These are phyloP conservation scores for Cryptus viduatorius DNA, from an alignment of 2,888 invertebrate genomes.

Conservation along the genomic window DNA sequence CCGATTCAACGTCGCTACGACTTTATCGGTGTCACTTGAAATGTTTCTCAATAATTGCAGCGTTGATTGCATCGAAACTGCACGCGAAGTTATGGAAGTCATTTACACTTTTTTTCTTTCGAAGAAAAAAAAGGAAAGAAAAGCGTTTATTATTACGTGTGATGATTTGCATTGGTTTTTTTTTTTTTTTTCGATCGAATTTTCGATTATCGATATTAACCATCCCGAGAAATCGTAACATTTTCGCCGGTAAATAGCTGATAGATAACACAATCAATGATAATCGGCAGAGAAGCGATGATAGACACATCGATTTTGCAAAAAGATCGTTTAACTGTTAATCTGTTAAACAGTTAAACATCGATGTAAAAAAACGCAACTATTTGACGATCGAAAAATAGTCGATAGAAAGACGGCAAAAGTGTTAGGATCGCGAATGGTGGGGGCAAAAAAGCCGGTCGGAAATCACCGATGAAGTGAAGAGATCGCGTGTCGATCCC, in stretches of 20 bases:
- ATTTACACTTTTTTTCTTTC: not conserved
- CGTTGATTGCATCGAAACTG: slow-evolving; percentile 3
- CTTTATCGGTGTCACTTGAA: slow-evolving; percentile 18
- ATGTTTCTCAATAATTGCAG: slow-evolving; percentile 26
- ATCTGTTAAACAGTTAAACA: not conserved
- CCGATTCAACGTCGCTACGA: slow-evolving; percentile 1
- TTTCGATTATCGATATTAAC: not conserved
- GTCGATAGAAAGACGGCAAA: not conserved
- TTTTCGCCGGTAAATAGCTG: not conserved
- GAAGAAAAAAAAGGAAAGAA: not conserved
- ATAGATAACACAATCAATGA: not conserved
- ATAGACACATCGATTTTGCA: not conserved
- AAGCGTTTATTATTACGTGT: not conserved
- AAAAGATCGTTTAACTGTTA: not conserved
- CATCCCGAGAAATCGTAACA: not conserved
- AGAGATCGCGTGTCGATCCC: slow-evolving; percentile 18
- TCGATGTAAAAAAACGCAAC: not conserved
- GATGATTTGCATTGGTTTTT: not conserved
- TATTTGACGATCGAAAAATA: not conserved
- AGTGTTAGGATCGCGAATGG: not conserved
- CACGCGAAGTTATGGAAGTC: not conserved
- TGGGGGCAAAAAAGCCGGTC: slow-evolving; percentile 22
- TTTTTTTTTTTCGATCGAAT: not conserved
- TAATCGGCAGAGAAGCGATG: not conserved
- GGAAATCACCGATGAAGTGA: not conserved